Evolutionary conservation across 2,888 invertebrate genomes (phyloP), one percentile per base, ranked within the genome.

Genomic region (Megastigmus dorsalis): DNA sequence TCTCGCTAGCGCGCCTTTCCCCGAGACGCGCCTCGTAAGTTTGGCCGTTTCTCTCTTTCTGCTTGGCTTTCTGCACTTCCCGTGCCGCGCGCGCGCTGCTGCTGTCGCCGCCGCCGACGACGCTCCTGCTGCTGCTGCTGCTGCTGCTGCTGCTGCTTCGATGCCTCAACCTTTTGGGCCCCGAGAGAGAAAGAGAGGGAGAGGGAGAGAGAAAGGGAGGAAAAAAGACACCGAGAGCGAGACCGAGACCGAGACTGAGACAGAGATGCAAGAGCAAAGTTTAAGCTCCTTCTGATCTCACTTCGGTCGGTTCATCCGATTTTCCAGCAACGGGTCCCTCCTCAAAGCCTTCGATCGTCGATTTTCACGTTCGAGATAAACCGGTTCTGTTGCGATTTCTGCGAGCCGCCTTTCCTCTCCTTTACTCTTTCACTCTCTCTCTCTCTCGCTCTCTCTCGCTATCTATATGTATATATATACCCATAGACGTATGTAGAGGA

Each of bases 301-400:
- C 50, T 67, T 69, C 54, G 62, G 59, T 55, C 67, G 66, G 63
- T 62, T 77, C 74, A 74, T 78, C 75, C 78, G 78, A 77, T 79
- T 79, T 74, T 52, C 73, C 67, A 63, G 59, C 71, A 38, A 72
- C 52, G 45, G n/a, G 41, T 41, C 33, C 72, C 43, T 33, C 41
- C 62, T 63, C 60, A 57, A 69, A 74, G 43, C 52, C 43, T 41
- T 63, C 74, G 74, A 72, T 72, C 69, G 75, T 18, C 71, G 74
- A 76, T 79, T 75, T 71, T 71, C 66, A 66, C 74, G 55, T 75
- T 60, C 65, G 57, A 73, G 74, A 76, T 77, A 75, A 77, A 76
- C 71, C 69, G 62, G 36, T 65, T 57, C 50, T 66, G 38, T 67
- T 57, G 54, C 36, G 15, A 59, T 50, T 52, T 30, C 18, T 28